phyloP scores from a whole-genome alignment of 2,113 vertebrate species.

The Cariama cristata region DNA sequence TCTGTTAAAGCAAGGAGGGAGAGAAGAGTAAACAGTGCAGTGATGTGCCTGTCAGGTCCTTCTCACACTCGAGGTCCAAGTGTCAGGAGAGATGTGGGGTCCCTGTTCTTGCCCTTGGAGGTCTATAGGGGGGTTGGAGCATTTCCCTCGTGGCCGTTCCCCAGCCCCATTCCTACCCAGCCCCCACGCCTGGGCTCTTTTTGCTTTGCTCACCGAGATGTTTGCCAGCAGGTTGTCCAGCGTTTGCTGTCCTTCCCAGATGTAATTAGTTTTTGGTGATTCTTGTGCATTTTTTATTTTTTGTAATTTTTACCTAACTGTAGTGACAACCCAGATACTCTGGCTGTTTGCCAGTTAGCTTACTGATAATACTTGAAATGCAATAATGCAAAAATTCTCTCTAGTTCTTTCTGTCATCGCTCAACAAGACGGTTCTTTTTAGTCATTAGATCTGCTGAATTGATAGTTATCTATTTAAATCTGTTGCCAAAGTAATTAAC shows the following conservation, averaged over 20 bases:
- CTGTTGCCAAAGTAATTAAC: constrained; percentile 41
- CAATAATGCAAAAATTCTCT: background rate
- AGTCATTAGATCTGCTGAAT: background rate
- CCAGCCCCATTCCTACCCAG: too few relatives aligned
- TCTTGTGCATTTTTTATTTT: background rate
- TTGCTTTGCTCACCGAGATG: background rate
- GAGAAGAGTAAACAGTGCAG: background rate
- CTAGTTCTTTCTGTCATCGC: background rate
- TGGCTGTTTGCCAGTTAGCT: background rate
- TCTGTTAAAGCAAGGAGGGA: background rate
- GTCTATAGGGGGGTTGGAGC: accelerated
- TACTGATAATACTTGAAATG: background rate
- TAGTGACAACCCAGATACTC: background rate
- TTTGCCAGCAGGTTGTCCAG: background rate
- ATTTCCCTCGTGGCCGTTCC: accelerated
- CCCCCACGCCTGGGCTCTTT: background rate
- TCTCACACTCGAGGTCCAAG: accelerated
- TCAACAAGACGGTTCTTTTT: background rate
- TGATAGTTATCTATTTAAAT: background rate
- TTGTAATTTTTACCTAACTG: background rate
- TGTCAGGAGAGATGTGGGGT: background rate
- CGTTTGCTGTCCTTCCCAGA: background rate
- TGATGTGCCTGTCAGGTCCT: background rate
- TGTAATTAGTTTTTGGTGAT: background rate
- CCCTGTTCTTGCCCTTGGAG: background rate